Percentiles rank a stretch among this genome's conserved stretches.
Evolutionary conservation across 2,113 vertebrate species (phyloP).

Genomic region (Mormoops blainvillei): DNA sequence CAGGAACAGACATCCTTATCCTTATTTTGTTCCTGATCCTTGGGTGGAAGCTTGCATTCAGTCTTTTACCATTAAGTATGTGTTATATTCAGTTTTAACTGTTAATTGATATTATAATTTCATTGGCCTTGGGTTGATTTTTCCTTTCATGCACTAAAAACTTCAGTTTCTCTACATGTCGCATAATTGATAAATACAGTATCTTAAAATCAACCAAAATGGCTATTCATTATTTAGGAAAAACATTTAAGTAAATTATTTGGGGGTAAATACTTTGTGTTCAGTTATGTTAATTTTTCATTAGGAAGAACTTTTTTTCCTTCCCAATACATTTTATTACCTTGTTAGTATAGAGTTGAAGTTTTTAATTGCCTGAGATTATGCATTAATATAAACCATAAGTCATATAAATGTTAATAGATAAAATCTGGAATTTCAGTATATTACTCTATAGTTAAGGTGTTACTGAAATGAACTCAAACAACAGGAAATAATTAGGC

Average conservation of each 20-base stretch:
- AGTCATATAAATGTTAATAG: constrained; percentile 8
- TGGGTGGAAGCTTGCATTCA: not conserved
- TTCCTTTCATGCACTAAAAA: not conserved
- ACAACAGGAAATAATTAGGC: not conserved
- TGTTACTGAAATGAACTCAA: constrained; percentile 6
- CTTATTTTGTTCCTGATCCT: not conserved
- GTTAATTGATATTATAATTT: not conserved
- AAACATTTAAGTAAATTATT: not conserved
- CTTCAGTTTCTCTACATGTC: not conserved
- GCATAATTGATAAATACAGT: not conserved
- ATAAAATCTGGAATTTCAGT: constrained; percentile 20
- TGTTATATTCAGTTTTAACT: not conserved
- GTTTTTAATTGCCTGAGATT: constrained; percentile 37
- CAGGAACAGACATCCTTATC: not conserved
- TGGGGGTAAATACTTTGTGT: not conserved
- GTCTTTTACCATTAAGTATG: not conserved
- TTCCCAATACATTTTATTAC: not conserved
- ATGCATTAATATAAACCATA: not conserved
- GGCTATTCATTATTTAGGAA: constrained; percentile 17
- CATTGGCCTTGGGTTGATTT: not conserved
- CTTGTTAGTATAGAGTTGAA: constrained; percentile 9
- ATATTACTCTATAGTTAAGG: not conserved
- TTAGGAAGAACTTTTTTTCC: constrained; percentile 13
- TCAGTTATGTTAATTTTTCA: constrained; percentile 15
- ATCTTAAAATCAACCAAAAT: not conserved